Evolutionary conservation across 2,888 invertebrate species (phyloP).

Genomic region (Ctenicera cuprea): DNA sequence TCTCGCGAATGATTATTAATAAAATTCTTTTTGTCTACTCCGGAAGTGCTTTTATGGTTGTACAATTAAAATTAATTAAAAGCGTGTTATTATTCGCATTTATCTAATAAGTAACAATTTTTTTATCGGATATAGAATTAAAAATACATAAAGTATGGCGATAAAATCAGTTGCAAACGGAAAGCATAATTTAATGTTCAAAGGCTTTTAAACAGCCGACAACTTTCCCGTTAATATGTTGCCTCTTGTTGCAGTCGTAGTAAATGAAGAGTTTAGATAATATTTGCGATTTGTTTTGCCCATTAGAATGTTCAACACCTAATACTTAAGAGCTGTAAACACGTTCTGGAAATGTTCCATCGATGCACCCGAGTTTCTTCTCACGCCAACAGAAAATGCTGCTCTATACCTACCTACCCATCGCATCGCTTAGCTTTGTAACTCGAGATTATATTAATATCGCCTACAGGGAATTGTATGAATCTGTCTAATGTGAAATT

Average conservation of each 20-base stretch:
- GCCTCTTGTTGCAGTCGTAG: constrained; percentile 24
- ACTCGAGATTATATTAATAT: constrained; percentile 35
- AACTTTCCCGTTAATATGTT: constrained; percentile 42
- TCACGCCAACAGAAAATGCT: constrained; percentile 30
- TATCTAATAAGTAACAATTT: neutral
- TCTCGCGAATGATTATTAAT: constrained; percentile 5
- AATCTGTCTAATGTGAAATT: constrained; percentile 30
- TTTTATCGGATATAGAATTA: constrained; percentile 15
- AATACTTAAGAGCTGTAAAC: constrained; percentile 43
- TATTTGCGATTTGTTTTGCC: constrained; percentile 49
- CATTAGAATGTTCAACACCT: constrained; percentile 46
- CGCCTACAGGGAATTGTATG: constrained; percentile 30
- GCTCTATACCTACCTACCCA: no score
- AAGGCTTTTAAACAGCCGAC: constrained; percentile 26
- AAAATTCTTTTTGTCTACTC: constrained; percentile 2
- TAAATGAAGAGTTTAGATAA: constrained; percentile 49
- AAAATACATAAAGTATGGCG: constrained; percentile 23
- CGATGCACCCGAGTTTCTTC: constrained; percentile 35
- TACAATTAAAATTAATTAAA: constrained; percentile 12
- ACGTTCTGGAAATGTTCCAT: constrained; percentile 33
- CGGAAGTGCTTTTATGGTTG: constrained; percentile 11
- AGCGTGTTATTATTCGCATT: constrained; percentile 9
- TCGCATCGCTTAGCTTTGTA: neutral
- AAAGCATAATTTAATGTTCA: constrained; percentile 33
- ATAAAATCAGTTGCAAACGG: constrained; percentile 25